These are phyloP conservation scores for Scarus forsteni DNA, from an alignment of 2,797 vertebrate species.

Conservation along the genomic window DNA sequence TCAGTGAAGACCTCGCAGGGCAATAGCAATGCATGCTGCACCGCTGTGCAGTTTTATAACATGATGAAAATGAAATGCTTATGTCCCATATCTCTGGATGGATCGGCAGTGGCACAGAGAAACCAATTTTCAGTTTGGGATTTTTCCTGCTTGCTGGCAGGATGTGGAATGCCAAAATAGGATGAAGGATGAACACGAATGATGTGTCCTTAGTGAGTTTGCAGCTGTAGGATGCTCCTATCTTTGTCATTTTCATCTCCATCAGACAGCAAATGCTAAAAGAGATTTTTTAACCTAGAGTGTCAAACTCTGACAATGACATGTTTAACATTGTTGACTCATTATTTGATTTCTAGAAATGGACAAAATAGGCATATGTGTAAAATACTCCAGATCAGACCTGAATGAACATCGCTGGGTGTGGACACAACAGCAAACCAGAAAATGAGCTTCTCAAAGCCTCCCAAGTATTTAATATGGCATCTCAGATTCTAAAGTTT, in stretches of 20 bases:
- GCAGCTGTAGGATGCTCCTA: background rate
- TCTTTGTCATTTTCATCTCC: background rate
- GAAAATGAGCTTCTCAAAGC: conserved; percentile 5
- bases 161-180: conserved; percentile 25
- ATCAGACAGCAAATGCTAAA: conserved; percentile 1
- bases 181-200: conserved; percentile 1
- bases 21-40: conserved; percentile 26
- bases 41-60: conserved; percentile 31
- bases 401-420: conserved; percentile 58
- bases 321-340: no score
- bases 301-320: background rate
- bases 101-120: conserved; percentile 22
- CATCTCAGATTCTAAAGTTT: background rate
- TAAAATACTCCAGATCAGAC: conserved; percentile 41
- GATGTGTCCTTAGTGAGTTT: conserved; percentile 13
- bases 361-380: conserved; percentile 24
- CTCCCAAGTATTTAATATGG: background rate
- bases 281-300: background rate
- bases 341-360: background rate
- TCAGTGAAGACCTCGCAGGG: conserved; percentile 52
- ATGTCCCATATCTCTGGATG: conserved; percentile 14
- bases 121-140: conserved; percentile 40
- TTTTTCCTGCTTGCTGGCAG: conserved; percentile 26
- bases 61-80: conserved; percentile 42
- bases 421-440: conserved; percentile 38